These are phyloP conservation scores for Drosophila sp. DNA, from an alignment of 1,140 invertebrate species.

Conservation along the genomic window DNA sequence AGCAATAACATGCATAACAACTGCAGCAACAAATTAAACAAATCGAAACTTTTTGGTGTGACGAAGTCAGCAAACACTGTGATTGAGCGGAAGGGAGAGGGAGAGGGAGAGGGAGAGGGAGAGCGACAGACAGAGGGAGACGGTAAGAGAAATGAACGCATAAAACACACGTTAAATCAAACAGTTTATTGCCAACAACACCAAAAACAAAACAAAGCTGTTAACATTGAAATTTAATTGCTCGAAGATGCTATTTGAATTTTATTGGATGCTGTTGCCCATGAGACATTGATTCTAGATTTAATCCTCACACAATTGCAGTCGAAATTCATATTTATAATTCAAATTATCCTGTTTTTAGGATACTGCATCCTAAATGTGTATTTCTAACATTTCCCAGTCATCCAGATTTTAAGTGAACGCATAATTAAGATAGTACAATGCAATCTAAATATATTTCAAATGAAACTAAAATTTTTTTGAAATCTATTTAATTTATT, in stretches of 20 bases:
- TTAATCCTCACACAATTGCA: no score
- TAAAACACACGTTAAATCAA: constrained; percentile 32
- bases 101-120: neutral
- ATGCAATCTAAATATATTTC: no score
- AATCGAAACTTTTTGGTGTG: constrained; percentile 58
- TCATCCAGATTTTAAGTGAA: no score
- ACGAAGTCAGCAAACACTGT: neutral
- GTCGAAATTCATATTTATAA: no score
- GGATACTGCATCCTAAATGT: no score
- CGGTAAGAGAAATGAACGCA: constrained; percentile 2
- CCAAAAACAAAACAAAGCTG: constrained; percentile 31
- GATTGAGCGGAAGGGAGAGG: neutral
- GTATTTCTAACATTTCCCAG: no score
- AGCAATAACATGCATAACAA: constrained; percentile 41
- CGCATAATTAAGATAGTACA: no score
- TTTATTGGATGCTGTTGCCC: constrained; percentile 18
- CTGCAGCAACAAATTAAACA: constrained; percentile 70
- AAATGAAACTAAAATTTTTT: no score
- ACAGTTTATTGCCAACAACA: constrained; percentile 19
- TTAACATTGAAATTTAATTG: constrained; percentile 30
- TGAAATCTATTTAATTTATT: no score
- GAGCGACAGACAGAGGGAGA: neutral
- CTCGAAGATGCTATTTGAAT: constrained; percentile 8
- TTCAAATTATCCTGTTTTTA: no score
- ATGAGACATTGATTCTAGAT: neutral